A percentile compares a stretch with the other conserved stretches of the same genome.
These are phyloP conservation scores for Tonatia bakeri DNA, from an alignment of 2,113 vertebrate genomes.

Conservation along the genomic window DNA sequence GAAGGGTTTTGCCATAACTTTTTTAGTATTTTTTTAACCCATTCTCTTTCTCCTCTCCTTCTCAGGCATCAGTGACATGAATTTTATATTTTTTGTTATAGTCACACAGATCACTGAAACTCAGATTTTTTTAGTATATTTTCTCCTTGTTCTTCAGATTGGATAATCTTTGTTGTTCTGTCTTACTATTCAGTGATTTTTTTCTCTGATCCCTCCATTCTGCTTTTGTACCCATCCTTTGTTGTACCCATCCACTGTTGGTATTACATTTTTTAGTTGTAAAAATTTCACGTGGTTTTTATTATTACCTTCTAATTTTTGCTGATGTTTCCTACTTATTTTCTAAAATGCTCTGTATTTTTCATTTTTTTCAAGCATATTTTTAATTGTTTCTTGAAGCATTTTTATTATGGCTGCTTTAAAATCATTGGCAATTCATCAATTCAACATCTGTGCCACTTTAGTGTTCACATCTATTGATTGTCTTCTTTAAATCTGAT, in stretches of 20 bases:
- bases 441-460: not conserved
- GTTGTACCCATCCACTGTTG: not conserved
- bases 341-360: not conserved
- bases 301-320: not conserved
- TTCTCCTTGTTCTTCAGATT: not conserved
- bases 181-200: not conserved
- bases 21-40: not conserved
- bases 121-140: not conserved
- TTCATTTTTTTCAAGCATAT: not conserved
- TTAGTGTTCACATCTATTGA: not conserved
- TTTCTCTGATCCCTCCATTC: not conserved
- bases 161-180: not conserved
- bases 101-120: not conserved
- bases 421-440: not conserved
- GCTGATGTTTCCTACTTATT: not conserved
- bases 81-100: not conserved
- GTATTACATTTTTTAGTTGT: not conserved
- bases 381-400: not conserved
- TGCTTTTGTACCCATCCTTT: not conserved
- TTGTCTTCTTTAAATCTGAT: not conserved
- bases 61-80: not conserved
- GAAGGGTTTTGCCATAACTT: not conserved
- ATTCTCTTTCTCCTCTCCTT: not conserved
- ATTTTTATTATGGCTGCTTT: not conserved
- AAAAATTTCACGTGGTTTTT: not conserved